These are phyloP conservation scores for Hyaena hyaena DNA, from an alignment of 2,113 vertebrate species.

Conservation along the genomic window DNA sequence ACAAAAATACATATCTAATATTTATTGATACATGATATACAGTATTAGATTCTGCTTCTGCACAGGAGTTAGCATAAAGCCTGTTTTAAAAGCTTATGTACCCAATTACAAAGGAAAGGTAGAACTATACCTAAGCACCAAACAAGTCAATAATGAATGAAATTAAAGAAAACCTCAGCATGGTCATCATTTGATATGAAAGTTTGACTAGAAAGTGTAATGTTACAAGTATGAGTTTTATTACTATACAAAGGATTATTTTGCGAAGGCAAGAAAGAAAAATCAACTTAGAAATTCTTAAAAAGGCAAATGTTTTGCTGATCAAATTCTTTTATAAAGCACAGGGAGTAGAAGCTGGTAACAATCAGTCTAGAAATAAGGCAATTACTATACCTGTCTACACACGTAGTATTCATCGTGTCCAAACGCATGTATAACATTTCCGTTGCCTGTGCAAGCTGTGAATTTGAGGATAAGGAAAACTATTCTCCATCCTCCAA, in stretches of 20 bases:
- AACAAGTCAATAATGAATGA: background rate
- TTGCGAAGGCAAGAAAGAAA: constrained; percentile 3
- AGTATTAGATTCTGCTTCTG: background rate
- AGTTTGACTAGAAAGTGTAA: constrained; percentile 2
- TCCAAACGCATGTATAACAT: constrained; percentile 99
- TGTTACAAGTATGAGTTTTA: background rate
- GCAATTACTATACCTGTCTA: constrained; percentile 90
- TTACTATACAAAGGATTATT: background rate
- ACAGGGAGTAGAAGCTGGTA: background rate
- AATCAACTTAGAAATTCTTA: constrained; percentile 37
- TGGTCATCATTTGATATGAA: background rate
- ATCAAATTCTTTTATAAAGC: background rate
- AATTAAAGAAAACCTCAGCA: constrained; percentile 15
- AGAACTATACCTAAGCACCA: constrained; percentile 3
- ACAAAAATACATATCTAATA: background rate
- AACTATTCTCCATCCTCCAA: background rate
- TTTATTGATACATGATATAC: background rate
- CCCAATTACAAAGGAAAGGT: background rate
- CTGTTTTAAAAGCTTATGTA: background rate
- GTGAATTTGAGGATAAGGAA: constrained; percentile 86
- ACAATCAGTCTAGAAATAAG: background rate
- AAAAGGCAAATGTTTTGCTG: background rate
- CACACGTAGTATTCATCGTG: constrained; percentile 96
- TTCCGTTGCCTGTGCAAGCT: constrained; percentile 98
- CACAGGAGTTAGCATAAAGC: background rate